These are phyloP conservation scores for Bursaphelenchus okinawaensis DNA, from an alignment of 2,888 invertebrate genomes.

Conservation along the genomic window DNA sequence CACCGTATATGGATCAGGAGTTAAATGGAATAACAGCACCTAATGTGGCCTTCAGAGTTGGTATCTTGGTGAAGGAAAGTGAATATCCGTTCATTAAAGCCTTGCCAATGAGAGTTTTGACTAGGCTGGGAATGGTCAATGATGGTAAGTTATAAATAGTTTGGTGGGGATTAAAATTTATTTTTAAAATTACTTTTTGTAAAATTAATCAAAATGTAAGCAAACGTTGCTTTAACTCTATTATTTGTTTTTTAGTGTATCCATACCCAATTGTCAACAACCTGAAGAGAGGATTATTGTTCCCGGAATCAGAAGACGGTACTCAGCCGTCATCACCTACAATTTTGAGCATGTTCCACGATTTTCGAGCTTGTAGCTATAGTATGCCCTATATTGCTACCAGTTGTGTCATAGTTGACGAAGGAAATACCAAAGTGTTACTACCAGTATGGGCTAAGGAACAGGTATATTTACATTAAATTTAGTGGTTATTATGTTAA, in stretches of 20 bases:
- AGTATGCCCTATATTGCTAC: constrained; percentile 41
- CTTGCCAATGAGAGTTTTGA: constrained; percentile 41
- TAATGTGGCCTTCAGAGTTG: constrained; percentile 34
- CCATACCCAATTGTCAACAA: constrained; percentile 49
- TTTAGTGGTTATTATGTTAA: no score
- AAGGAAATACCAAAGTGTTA: constrained; percentile 16
- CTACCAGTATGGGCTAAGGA: constrained; percentile 25
- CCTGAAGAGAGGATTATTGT: constrained; percentile 33
- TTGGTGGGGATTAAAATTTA: no score
- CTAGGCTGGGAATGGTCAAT: constrained; percentile 39
- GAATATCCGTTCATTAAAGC: constrained; percentile 47
- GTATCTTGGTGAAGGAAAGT: constrained; percentile 35
- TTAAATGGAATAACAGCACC: constrained; percentile 16
- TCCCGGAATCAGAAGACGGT: constrained; percentile 23
- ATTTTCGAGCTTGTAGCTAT: constrained; percentile 50
- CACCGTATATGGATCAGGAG: constrained; percentile 20
- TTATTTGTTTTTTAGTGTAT: constrained; percentile 34
- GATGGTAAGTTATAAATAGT: not conserved
- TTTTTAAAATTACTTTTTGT: constrained; percentile 2
- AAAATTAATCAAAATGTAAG: constrained; percentile 14
- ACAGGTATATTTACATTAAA: constrained; percentile 24
- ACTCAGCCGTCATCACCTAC: constrained; percentile 22
- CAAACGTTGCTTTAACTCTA: no score
- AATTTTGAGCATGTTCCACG: constrained; percentile 40
- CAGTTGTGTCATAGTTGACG: constrained; percentile 15